Conservation (phyloP, 2,797 vertebrate genomes). For the Microctenopoma stevenorrisi region DNA sequence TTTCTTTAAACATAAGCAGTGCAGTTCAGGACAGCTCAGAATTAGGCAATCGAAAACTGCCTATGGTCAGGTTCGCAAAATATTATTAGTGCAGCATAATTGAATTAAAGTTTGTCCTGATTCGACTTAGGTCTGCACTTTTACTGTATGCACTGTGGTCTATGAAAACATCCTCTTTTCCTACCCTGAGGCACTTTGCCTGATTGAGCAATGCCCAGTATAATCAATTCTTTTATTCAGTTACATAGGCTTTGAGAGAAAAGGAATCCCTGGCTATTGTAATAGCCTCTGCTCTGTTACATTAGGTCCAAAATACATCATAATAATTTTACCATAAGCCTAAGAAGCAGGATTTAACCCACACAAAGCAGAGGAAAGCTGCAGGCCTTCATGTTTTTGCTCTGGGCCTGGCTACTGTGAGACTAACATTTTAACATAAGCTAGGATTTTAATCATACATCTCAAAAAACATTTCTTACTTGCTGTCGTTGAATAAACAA, state of each 20-base stretch:
- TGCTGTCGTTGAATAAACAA: slow-evolving; percentile 43
- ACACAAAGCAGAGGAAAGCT: slow-evolving; percentile 29
- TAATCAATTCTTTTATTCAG: slow-evolving; percentile 66
- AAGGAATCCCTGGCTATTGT: slow-evolving; percentile 42
- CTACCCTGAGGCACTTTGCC: slow-evolving; percentile 34
- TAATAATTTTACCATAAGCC: slow-evolving; percentile 46
- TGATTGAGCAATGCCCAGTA: slow-evolving; percentile 41
- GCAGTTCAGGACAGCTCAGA: background rate
- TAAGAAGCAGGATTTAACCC: slow-evolving; percentile 46
- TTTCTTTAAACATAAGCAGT: background rate
- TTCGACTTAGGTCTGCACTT: slow-evolving; percentile 1
- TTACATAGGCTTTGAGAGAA: slow-evolving; percentile 48
- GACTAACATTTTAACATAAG: slow-evolving; percentile 12
- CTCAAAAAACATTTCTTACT: slow-evolving; percentile 36
- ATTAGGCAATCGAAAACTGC: background rate
- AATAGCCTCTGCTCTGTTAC: slow-evolving; percentile 37
- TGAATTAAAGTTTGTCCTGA: slow-evolving; percentile 24
- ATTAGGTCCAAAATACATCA: slow-evolving; percentile 39
- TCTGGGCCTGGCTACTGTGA: slow-evolving; percentile 6
- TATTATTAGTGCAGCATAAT: slow-evolving; percentile 8
- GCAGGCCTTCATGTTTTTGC: background rate
- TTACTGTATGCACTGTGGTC: slow-evolving; percentile 7
- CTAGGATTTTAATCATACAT: slow-evolving; percentile 13
- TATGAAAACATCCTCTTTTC: slow-evolving; percentile 35
- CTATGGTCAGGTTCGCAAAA: slow-evolving; percentile 17